Base-by-base conservation (phyloP, 2,888 invertebrate genomes). In the Nebria brevicollis region DNA sequence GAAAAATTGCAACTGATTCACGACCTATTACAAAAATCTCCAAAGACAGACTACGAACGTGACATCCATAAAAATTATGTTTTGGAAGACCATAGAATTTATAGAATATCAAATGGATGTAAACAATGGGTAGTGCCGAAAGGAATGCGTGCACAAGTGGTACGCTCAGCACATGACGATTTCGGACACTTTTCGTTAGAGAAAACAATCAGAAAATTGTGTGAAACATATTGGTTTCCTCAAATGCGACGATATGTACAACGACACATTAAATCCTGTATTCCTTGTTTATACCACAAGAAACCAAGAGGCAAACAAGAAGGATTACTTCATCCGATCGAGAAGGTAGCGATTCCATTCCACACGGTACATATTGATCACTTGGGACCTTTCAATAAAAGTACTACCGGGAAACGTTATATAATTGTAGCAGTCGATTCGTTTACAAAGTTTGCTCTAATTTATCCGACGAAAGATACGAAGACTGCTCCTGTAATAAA, bases 351-450 rank as follows among this genome's bases (percentile, higher is more conserved):
- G 0, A 84, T 85, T 8, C 89, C 89, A 0, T 88, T 90, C 65
- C 86, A 89, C 75, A 88, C 87, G 0, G 43, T 89, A 13, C 89
- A 89, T 82, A 76, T 89, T 0, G 89, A 90, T 83, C 89, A 89
- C 82, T 77, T 89, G 2, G 88, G 89, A 1, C 89, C 88, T 5
- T 89, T 89, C 82, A 84, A 85, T 7, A 85, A 83, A n/a, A 87
- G 85, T 66, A 84, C 82, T 8, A 84, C 77, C 0, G 85, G 85
- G n/a, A 88, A 89, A 79, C 83, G 82, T 4, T 84, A 88, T 65
- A 75, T 89, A 13, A 78, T 89, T n/a, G 86, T 85, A 0, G 80
- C 86, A 3, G 85, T 89, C 0, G 88, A 89, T 75, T 87, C 84
- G 0, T 88, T 89, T 68, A 88, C 87, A 0, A 88, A 88, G 79